phyloP scores from a whole-genome alignment of 1,140 invertebrate genomes.

The Brachionus rubens region DNA sequence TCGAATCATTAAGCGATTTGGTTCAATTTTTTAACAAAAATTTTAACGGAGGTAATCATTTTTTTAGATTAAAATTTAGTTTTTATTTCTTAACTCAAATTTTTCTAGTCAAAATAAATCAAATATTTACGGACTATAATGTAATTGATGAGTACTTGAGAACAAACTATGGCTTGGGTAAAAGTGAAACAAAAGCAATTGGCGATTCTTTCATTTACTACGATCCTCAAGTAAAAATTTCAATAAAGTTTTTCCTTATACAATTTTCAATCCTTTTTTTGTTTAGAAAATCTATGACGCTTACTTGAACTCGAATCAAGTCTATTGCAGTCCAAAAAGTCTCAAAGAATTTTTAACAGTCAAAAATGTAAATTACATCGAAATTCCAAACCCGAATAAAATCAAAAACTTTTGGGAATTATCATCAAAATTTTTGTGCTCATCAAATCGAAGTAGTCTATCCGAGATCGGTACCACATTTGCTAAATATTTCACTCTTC shows the following conservation, averaged over 20 bases:
- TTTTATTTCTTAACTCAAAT: not conserved
- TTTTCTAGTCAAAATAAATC: conserved; percentile 27
- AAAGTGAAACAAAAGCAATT: not conserved
- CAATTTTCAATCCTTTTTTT: not conserved
- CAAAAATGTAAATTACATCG: conserved; percentile 16
- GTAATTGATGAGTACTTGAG: not conserved
- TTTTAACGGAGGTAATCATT: conserved; percentile 14
- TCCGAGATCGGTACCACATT: conserved; percentile 2
- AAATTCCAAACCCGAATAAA: not conserved
- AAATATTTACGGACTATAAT: conserved; percentile 10
- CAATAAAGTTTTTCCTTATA: not conserved
- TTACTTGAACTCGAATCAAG: not conserved
- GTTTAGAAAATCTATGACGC: conserved; percentile 32
- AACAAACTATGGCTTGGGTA: conserved; percentile 30
- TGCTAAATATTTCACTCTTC: conserved; percentile 27
- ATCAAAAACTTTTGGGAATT: conserved; percentile 24
- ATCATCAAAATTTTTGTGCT: conserved; percentile 41
- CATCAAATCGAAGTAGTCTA: not conserved
- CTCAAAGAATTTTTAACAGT: conserved; percentile 13
- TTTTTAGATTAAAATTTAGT: not conserved
- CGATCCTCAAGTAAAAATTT: conserved; percentile 16
- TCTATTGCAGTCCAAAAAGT: conserved; percentile 22
- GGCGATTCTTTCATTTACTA: conserved; percentile 17
- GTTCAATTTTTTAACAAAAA: conserved; percentile 41
- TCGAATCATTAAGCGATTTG: conserved; percentile 18